A percentile compares a stretch with the other conserved stretches of the same genome.
phyloP scores from a whole-genome alignment of 2,113 vertebrate genomes.

The Romanogobio albipinnatus region DNA sequence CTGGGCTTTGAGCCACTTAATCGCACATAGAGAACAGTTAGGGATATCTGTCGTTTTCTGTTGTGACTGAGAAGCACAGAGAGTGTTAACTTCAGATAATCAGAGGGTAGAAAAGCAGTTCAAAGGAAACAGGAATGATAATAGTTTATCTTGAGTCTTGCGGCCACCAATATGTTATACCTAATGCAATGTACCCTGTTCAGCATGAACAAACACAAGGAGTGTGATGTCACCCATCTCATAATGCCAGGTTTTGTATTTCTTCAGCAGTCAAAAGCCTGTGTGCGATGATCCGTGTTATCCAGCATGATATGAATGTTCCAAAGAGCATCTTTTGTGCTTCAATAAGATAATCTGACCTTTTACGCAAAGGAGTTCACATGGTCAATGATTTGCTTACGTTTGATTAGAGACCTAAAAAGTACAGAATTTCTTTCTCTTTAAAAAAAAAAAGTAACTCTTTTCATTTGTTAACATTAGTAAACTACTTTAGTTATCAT shows the following conservation, averaged over 20 bases:
- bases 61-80: neutral
- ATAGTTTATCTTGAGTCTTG: constrained; percentile 28
- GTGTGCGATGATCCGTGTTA: neutral
- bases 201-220: neutral
- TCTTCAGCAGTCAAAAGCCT: neutral
- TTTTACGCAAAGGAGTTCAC: neutral
- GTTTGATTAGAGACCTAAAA: neutral
- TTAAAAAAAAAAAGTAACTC: too few relatives aligned
- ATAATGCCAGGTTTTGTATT: neutral
- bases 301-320: constrained; percentile 5
- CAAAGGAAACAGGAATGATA: constrained; percentile 22
- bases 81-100: constrained; percentile 35
- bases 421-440: neutral
- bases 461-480: too few relatives aligned
- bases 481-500: too few relatives aligned
- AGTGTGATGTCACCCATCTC: neutral
- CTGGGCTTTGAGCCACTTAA: constrained; percentile 19
- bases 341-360: neutral
- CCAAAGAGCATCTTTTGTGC: neutral
- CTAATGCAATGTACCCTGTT: neutral
- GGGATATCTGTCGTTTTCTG: neutral
- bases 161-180: neutral
- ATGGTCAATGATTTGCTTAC: neutral
- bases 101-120: neutral
- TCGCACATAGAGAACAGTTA: neutral